A percentile compares a stretch with the other conserved stretches of the same genome.
phyloP scores from a whole-genome alignment of 2,113 vertebrate species.

The Ophthalmolycus amberensis region DNA sequence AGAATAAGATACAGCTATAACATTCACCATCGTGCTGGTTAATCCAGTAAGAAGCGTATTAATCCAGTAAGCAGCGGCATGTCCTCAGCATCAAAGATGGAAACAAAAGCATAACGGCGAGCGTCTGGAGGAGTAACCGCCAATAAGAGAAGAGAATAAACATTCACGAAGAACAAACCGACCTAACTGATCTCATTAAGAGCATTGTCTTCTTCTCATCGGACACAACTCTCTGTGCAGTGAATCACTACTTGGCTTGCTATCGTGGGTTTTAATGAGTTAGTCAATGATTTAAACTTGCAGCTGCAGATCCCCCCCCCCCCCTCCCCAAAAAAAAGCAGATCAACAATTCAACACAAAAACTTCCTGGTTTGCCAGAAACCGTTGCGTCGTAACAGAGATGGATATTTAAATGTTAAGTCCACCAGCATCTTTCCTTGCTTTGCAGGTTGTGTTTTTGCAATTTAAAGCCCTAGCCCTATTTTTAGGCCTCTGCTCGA shows the following conservation, averaged over 20 bases:
- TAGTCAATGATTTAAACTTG: neutral
- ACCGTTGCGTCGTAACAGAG: neutral
- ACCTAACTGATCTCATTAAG: neutral
- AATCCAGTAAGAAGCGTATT: conserved; percentile 13
- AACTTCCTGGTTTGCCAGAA: neutral
- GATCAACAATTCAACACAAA: no score
- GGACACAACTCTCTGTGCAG: conserved; percentile 1
- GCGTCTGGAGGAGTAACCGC: neutral
- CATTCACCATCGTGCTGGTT: neutral
- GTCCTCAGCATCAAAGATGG: neutral
- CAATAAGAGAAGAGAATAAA: neutral
- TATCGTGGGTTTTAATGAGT: conserved; percentile 23
- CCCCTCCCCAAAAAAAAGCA: no score
- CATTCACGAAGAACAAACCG: neutral
- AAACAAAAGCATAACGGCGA: conserved; percentile 4
- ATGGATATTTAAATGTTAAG: neutral
- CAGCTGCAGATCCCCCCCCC: no score
- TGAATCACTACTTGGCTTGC: neutral
- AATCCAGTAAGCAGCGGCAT: neutral
- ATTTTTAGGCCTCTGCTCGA: no score
- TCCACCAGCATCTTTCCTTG: neutral
- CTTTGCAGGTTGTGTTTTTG: neutral
- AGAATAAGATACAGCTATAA: neutral
- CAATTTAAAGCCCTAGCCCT: no score
- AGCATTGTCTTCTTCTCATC: neutral